Evolutionary conservation across 1,140 invertebrate genomes (phyloP).

Genomic region (Pseudomyrmex dendroicus): DNA sequence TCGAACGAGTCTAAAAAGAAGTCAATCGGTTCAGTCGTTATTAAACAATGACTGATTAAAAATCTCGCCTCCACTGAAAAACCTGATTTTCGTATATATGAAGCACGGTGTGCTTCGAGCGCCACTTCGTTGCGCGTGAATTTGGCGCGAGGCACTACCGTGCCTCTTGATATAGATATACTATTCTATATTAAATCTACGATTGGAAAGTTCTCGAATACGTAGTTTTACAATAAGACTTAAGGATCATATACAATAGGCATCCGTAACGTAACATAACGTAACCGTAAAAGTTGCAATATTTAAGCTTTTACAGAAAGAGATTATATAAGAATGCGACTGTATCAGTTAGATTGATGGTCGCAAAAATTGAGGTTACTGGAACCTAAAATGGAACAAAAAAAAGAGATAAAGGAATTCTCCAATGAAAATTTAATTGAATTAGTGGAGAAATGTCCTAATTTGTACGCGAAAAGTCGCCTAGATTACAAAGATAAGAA

Average conservation of each 20-base stretch:
- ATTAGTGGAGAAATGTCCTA: not conserved
- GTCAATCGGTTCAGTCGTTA: too few species aligned
- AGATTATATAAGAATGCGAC: not conserved
- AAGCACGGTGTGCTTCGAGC: too few species aligned
- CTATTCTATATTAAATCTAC: too few species aligned
- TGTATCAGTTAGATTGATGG: not conserved
- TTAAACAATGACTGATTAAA: too few species aligned
- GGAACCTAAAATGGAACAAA: not conserved
- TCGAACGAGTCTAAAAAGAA: too few species aligned
- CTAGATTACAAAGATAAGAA: not conserved
- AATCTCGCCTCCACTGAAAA: too few species aligned
- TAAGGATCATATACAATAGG: not conserved
- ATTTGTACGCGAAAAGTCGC: not conserved
- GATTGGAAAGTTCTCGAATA: too few species aligned
- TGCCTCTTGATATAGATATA: too few species aligned
- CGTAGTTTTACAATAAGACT: too few species aligned
- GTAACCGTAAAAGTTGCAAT: not conserved
- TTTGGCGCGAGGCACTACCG: too few species aligned
- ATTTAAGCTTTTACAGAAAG: conserved; percentile 1
- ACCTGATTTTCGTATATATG: too few species aligned
- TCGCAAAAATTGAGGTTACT: not conserved
- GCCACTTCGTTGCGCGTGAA: too few species aligned
- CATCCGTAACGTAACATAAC: not conserved
- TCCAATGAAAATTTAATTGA: not conserved
- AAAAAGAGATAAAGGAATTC: not conserved